A percentile compares a stretch with the other conserved stretches of the same genome.
phyloP scores from a whole-genome alignment of 1,140 invertebrate species.

The Conus betulinus region DNA sequence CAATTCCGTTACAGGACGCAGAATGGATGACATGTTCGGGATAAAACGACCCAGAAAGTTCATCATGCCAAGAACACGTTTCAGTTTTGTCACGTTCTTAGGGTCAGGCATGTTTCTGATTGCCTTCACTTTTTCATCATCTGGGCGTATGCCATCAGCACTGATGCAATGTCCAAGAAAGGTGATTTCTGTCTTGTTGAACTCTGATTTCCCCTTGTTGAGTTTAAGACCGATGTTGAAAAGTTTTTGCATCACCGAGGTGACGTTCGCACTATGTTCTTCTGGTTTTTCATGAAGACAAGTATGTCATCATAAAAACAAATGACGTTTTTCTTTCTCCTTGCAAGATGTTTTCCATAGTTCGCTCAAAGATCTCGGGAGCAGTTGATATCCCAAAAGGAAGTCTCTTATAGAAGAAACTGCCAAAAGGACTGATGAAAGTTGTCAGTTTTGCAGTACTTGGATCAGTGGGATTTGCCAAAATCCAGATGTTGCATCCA shows the following conservation, averaged over 20 bases:
- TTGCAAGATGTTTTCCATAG: conserved; percentile 38
- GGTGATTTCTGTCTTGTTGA: conserved; percentile 6
- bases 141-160: conserved; percentile 6
- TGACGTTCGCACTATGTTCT: conserved; percentile 43
- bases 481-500: conserved; percentile 80
- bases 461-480: conserved; percentile 93
- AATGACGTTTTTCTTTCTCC: conserved; percentile 27
- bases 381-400: conserved; percentile 48
- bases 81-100: conserved; percentile 38
- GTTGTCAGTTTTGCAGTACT: conserved; percentile 84
- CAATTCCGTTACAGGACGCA: conserved; percentile 33
- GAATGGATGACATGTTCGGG: conserved; percentile 29
- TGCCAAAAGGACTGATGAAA: conserved; percentile 77
- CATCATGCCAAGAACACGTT: conserved; percentile 64
- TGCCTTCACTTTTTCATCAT: conserved; percentile 29
- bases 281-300: conserved; percentile 32
- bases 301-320: conserved; percentile 49
- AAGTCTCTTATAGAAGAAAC: conserved; percentile 39
- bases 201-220: conserved; percentile 28
- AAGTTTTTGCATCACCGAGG: conserved; percentile 41
- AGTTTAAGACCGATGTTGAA: background rate
- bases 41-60: conserved; percentile 69
- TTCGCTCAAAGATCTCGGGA: conserved; percentile 43
- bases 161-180: conserved; percentile 22
- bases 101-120: conserved; percentile 40